Evolutionary conservation across 2,888 invertebrate species (phyloP).

Genomic region (Thecocarcelia acutangulata): DNA sequence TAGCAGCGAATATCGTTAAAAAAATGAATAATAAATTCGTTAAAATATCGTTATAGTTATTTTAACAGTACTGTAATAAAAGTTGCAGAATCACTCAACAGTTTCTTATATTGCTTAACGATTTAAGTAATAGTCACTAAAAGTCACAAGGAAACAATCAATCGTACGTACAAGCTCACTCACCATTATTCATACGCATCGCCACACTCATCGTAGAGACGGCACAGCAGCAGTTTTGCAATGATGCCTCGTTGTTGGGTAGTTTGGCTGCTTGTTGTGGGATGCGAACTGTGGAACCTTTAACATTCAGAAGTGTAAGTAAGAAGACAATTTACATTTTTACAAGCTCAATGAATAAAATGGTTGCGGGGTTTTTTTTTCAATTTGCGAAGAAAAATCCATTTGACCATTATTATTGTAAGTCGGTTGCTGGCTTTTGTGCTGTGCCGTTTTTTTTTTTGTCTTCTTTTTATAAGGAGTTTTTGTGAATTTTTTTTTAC

Average conservation of each 20-base stretch:
- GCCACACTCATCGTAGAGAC: constrained; percentile 67
- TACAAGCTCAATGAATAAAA: neutral
- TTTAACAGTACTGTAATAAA: no score
- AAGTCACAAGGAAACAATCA: neutral
- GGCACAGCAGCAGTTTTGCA: constrained; percentile 30
- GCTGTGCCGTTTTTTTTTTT: neutral
- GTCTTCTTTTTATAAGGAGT: constrained; percentile 1
- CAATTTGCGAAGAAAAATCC: constrained; percentile 27
- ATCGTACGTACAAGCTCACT: no score
- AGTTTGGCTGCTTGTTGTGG: neutral
- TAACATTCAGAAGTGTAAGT: constrained; percentile 20
- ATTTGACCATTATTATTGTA: constrained; percentile 49
- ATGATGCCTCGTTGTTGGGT: neutral
- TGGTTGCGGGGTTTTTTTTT: no score
- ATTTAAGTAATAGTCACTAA: neutral
- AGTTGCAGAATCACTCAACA: no score
- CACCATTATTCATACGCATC: constrained; percentile 69
- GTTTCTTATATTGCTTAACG: no score
- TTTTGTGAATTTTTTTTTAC: neutral
- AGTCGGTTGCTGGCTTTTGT: neutral
- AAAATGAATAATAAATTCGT: no score
- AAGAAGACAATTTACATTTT: constrained; percentile 4
- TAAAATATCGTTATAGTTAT: no score
- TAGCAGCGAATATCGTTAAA: no score
- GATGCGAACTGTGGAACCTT: neutral